Conservation (phyloP, 2,113 vertebrate species). For the Tauraco erythrolophus region DNA sequence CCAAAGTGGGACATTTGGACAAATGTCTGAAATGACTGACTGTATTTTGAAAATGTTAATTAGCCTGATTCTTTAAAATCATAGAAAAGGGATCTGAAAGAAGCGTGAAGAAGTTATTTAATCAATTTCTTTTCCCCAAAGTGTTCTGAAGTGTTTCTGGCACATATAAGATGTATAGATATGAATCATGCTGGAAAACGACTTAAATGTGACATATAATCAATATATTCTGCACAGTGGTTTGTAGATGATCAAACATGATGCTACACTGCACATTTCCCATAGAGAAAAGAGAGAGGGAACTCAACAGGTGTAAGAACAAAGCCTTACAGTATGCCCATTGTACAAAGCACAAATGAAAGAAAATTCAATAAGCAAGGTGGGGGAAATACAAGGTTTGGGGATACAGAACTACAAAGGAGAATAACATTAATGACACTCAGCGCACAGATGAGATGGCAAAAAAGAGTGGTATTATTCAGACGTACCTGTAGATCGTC, state of each 20-base stretch:
- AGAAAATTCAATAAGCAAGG: neutral
- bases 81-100: neutral
- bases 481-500: conserved; percentile 19
- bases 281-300: neutral
- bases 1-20: neutral
- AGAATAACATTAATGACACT: neutral
- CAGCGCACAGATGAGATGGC: neutral
- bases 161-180: neutral
- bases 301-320: neutral
- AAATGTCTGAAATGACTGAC: neutral
- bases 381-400: neutral
- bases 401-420: neutral
- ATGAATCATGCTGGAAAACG: neutral
- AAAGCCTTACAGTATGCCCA: neutral
- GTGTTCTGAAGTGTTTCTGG: neutral
- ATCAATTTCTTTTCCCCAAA: neutral
- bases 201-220: neutral
- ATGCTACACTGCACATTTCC: neutral
- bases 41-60: neutral
- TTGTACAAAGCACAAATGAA: neutral
- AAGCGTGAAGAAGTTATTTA: neutral
- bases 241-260: neutral
- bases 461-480: neutral
- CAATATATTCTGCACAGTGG: neutral
- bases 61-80: neutral